phyloP scores from a whole-genome alignment of 2,113 vertebrate species.

The Tachycineta bicolor region DNA sequence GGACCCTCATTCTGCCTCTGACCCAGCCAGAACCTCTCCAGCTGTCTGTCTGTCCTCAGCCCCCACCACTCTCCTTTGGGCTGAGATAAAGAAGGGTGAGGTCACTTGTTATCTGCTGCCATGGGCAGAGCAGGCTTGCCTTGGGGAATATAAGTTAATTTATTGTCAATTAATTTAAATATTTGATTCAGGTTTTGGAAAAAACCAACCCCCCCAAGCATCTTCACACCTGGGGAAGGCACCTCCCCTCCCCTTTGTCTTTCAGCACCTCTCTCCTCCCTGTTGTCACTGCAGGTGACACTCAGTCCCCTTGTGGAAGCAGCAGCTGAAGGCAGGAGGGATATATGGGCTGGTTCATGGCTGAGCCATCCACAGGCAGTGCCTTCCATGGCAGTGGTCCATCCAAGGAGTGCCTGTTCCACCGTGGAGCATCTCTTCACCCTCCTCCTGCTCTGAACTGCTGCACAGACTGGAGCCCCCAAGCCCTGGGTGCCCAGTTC shows the following conservation, averaged over 20 bases:
- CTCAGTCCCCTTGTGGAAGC: neutral
- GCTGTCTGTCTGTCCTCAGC: neutral
- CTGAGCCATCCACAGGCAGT: neutral
- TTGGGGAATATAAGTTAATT: neutral
- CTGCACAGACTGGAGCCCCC: accelerated
- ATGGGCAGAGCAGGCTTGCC: accelerated
- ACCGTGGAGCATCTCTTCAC: neutral
- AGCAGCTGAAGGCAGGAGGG: neutral
- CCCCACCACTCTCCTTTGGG: accelerated
- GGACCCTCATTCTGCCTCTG: neutral
- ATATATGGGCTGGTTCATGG: neutral
- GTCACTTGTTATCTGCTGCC: neutral
- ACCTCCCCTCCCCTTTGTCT: neutral
- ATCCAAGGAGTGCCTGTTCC: neutral
- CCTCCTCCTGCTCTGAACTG: neutral
- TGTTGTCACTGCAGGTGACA: neutral
- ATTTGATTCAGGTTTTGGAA: neutral
- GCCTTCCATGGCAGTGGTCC: neutral
- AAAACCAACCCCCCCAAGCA: neutral
- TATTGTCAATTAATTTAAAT: neutral
- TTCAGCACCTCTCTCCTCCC: neutral
- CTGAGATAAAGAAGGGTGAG: neutral
- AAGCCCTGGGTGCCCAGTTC: neutral
- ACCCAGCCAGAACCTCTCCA: neutral
- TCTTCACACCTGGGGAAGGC: neutral